Conservation (phyloP, 2,113 vertebrate genomes). For the Limnothrissa miodon region DNA sequence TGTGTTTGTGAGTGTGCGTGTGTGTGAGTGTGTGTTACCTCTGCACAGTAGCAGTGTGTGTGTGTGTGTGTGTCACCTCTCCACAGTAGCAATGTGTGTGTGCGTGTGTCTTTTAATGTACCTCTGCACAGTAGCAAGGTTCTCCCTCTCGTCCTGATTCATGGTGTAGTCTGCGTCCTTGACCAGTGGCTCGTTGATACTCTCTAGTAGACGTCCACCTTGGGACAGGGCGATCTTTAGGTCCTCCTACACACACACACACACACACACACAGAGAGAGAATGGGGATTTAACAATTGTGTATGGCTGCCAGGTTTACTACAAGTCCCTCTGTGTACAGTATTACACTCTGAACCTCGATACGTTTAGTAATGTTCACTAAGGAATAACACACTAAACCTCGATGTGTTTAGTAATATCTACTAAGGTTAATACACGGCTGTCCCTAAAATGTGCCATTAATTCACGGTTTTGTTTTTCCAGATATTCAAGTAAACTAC, state of each 20-base stretch:
- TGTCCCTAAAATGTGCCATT: too few relatives aligned
- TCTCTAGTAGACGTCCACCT: constrained; percentile 77
- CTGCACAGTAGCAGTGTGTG: constrained; percentile 75
- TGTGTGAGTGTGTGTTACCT: too few relatives aligned
- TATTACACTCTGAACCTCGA: too few relatives aligned
- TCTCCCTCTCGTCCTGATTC: constrained; percentile 89
- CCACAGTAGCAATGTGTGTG: constrained; percentile 79
- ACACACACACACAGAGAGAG: constrained; percentile 19
- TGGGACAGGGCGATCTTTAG: constrained; percentile 81
- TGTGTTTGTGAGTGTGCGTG: too few relatives aligned
- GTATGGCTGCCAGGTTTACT: too few relatives aligned
- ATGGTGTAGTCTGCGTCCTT: constrained; percentile 79
- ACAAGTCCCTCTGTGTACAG: too few relatives aligned
- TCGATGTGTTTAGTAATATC: too few relatives aligned
- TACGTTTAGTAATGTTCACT: too few relatives aligned
- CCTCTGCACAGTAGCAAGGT: constrained; percentile 88
- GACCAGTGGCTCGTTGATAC: constrained; percentile 80
- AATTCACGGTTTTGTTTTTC: too few relatives aligned
- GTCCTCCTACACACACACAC: constrained; percentile 72
- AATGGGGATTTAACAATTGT: neutral
- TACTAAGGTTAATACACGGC: too few relatives aligned
- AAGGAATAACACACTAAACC: too few relatives aligned
- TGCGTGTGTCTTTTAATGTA: constrained; percentile 60
- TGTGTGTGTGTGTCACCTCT: constrained; percentile 76
- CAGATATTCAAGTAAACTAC: too few relatives aligned